Evolutionary conservation across 2,888 invertebrate genomes (phyloP), one percentile per base, ranked within the genome.

Genomic region (Limnephilus marmoratus): DNA sequence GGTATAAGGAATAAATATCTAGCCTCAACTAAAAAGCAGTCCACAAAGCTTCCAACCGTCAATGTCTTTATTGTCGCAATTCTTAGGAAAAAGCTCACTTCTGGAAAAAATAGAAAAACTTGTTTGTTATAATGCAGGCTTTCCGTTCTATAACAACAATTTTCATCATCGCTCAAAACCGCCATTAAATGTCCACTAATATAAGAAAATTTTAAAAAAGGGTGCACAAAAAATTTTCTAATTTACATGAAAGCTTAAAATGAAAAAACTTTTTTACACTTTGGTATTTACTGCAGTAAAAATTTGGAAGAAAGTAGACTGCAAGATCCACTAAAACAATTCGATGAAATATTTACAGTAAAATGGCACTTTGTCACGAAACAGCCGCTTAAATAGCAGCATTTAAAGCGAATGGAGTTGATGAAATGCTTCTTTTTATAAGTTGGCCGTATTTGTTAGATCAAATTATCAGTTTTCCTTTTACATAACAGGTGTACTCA

Each of bases 401-500:
- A 15, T 80, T 68, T 34, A 86, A 45, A 29, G 18, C 18, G 4
- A n/a, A 13, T 31, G 12, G 53, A 31, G 34, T 15, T 37, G n/a
- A 37, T 81, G n/a, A 24, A n/a, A 86, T 29, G 29, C 34, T 12
- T 29, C 18, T 89, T 41, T 88, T 89, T 89, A 89, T 37, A 34
- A 31, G 80, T 80, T 34, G 24, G 37, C n/a, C n/a, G 3, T 11
- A 34, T 89, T 89, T 89, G 80, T 45, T 37, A 81, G 37, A 29
- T n/a, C 24, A n/a, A 45, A 11, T 86, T n/a, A n/a, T 29, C 41
- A n/a, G 86, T 86, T 89, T 89, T 89, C 81, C 37, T 89, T 37
- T 89, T 37, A 80, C 31, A 37, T 37, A 91, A 91, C 91, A 93
- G 92, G 93, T 93, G 93, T 92, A 53, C 82, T 92, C 85, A 81